A percentile compares a stretch with the other conserved stretches of the same genome.
These are phyloP conservation scores for Okapia johnstoni DNA, from an alignment of 2,113 vertebrate genomes.

Conservation along the genomic window DNA sequence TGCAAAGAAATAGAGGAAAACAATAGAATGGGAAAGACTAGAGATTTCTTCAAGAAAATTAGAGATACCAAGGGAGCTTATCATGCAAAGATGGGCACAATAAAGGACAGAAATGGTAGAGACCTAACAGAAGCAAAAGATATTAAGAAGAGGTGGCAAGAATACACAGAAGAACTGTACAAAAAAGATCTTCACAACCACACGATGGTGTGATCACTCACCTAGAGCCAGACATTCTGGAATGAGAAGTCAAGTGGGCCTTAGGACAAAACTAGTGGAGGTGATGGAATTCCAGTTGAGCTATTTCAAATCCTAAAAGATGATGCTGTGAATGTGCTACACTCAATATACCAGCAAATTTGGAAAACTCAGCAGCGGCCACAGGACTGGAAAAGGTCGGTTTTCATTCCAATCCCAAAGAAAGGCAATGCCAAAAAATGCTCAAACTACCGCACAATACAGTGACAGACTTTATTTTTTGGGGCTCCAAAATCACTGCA, in stretches of 20 bases:
- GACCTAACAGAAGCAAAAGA: neutral
- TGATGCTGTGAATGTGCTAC: neutral
- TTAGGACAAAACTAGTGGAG: neutral
- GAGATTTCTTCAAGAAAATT: neutral
- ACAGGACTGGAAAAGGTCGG: neutral
- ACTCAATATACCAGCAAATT: neutral
- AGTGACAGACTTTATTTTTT: accelerated
- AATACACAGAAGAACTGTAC: neutral
- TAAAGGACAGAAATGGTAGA: neutral
- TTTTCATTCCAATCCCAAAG: neutral
- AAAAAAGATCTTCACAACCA: neutral
- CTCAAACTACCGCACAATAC: neutral
- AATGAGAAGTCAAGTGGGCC: neutral
- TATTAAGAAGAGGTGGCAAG: neutral
- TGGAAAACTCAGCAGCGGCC: neutral
- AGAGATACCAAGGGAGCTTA: neutral
- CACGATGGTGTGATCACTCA: neutral
- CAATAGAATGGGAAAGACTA: neutral
- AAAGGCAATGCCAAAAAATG: neutral
- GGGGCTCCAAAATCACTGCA: neutral
- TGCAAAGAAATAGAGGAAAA: neutral
- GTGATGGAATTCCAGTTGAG: neutral
- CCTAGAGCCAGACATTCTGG: neutral
- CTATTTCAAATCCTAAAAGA: neutral
- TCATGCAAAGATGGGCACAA: neutral